phyloP scores from a whole-genome alignment of 2,888 invertebrate species.

The Troides aeacus region DNA sequence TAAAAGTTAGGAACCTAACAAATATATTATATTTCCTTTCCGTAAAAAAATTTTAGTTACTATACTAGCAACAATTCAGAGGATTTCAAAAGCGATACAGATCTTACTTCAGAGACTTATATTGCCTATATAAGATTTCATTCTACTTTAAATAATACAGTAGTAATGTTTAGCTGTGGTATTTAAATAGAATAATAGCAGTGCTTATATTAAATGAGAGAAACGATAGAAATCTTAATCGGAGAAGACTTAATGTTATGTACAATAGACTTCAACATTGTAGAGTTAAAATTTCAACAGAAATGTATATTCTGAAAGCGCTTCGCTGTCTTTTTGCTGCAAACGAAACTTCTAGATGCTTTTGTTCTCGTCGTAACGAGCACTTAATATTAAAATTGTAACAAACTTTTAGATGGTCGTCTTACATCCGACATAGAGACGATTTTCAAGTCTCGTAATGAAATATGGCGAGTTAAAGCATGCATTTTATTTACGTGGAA shows the following conservation, averaged over 20 bases:
- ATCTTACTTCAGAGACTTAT: too few relatives aligned
- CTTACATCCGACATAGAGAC: not conserved
- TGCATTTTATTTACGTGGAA: not conserved
- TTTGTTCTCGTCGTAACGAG: not conserved
- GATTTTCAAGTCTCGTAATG: not conserved
- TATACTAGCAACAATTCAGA: too few relatives aligned
- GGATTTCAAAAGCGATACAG: too few relatives aligned
- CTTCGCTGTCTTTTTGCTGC: not conserved
- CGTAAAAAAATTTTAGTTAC: too few relatives aligned
- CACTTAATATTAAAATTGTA: conserved; percentile 2
- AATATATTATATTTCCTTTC: too few relatives aligned
- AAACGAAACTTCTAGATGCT: conserved; percentile 7
- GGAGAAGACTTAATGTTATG: not conserved
- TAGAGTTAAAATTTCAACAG: conserved; percentile 3
- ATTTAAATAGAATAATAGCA: not conserved
- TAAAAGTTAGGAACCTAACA: too few relatives aligned
- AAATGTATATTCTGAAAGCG: not conserved
- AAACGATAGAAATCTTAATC: not conserved
- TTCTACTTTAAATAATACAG: too few relatives aligned
- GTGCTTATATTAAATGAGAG: not conserved
- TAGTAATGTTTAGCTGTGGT: not conserved
- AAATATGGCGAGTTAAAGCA: not conserved
- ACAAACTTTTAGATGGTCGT: not conserved
- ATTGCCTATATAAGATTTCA: too few relatives aligned
- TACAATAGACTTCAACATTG: not conserved